Base-by-base conservation (phyloP, 2,113 vertebrate species). In the Alligator mississippiensis region DNA sequence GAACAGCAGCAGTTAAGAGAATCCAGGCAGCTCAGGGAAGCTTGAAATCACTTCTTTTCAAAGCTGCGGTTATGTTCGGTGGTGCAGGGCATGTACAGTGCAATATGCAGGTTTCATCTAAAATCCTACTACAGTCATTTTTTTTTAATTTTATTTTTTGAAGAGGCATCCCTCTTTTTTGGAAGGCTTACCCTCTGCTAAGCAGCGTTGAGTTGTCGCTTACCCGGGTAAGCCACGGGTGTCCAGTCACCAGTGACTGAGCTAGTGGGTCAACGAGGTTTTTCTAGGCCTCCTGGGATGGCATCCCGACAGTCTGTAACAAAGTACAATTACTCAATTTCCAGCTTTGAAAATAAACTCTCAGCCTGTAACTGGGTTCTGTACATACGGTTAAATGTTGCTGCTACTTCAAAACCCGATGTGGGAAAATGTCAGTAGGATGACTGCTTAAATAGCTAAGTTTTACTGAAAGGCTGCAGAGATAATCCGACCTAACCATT, bases 231-330 rank as follows among this genome's bases (percentile, higher is more conserved):
- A n/a, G n/a, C n/a, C n/a, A n/a, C 27, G 10, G 5, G 6, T 54
- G 11, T n/a, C 74, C 24, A 58, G 15, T 14, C 4, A 38, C 54
- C 30, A 21, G 25, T 75, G 78, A 3, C 15, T 19, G 72, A 14
- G 74, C 75, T 15, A 2, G 19, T 2, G 70, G 38, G 78, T 3
- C 63, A 75, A 28, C 10, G 12, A 30, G 18, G 2, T 68, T 38
- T 77, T 17, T 1, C 2, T 13, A 2, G 2, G 0, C 25, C 55
- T 59, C 22, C 4, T 2, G 62, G 38, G 30, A 25, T 4, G 4
- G 4, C 11, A 58, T 8, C 61, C 78, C 13, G 0, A 11, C 25
- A 2, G 1, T 12, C 13, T 82, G 74, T 15, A 22, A 63, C 61
- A 5, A 7, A 89, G 60, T 25, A 3, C 21, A 80, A 10, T 5